Conservation (phyloP, 92 coral and sea anemone genomes). For the Umimayanthus kanabou region DNA sequence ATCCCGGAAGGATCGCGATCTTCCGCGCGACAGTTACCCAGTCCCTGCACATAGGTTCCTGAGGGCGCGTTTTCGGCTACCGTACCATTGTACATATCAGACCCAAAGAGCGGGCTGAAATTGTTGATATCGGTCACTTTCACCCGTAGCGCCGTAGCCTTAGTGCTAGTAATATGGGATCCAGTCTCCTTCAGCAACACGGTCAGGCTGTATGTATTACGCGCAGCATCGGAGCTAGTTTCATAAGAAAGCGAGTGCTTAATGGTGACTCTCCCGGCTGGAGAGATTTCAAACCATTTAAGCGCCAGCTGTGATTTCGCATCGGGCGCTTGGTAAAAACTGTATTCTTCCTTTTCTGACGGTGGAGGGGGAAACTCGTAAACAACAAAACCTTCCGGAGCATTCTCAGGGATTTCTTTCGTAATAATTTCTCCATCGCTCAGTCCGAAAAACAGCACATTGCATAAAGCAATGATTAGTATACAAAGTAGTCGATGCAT, state of each 20-base stretch:
- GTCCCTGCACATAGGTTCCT: slow-evolving; percentile 62
- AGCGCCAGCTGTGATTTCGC: slow-evolving; percentile 52
- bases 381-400: slow-evolving; percentile 46
- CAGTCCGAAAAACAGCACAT: neutral
- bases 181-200: slow-evolving; percentile 70
- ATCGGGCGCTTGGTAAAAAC: slow-evolving; percentile 65
- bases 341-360: slow-evolving; percentile 52
- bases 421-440: slow-evolving; percentile 19
- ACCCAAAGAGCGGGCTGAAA: slow-evolving; percentile 71
- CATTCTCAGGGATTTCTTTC: slow-evolving; percentile 20
- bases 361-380: slow-evolving; percentile 66
- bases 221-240: slow-evolving; percentile 42
- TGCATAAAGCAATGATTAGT: neutral
- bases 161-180: slow-evolving; percentile 58
- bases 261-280: slow-evolving; percentile 70
- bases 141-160: slow-evolving; percentile 63
- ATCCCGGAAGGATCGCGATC: slow-evolving; percentile 69
- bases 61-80: slow-evolving; percentile 59
- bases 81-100: slow-evolving; percentile 62
- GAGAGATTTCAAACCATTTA: slow-evolving; percentile 65
- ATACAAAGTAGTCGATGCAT: neutral
- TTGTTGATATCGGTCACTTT: slow-evolving; percentile 72
- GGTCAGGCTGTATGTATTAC: slow-evolving; percentile 59
- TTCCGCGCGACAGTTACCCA: slow-evolving; percentile 76
- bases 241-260: slow-evolving; percentile 60